Conservation (phyloP, 2,113 vertebrate species). For the Phocoena sinus region DNA sequence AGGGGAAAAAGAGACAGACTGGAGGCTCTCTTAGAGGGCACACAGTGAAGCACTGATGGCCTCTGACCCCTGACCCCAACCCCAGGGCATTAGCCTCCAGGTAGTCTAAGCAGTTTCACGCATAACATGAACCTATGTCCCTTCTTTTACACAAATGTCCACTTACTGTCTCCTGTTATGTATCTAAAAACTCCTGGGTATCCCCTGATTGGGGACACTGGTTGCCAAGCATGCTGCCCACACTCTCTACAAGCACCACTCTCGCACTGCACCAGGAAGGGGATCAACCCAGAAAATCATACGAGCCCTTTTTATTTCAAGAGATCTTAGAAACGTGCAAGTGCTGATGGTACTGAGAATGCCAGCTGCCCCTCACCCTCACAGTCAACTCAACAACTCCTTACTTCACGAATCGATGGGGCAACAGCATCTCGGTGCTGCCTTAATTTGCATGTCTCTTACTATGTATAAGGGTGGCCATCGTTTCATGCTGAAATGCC, state of each 20-base stretch:
- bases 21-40: not conserved
- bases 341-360: not conserved
- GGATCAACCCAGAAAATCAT: not conserved
- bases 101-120: not conserved
- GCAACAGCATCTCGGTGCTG: not conserved
- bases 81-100: not conserved
- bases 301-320: not conserved
- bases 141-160: not conserved
- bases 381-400: not conserved
- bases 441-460: not conserved
- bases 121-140: not conserved
- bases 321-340: not conserved
- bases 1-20: not conserved
- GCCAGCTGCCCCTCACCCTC: not conserved
- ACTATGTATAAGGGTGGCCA: too few species aligned
- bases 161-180: not conserved
- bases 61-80: not conserved
- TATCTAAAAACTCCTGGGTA: not conserved
- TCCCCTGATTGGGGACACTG: rapidly evolving
- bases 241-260: not conserved
- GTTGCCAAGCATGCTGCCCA: not conserved
- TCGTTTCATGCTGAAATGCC: not conserved
- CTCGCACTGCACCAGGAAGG: not conserved
- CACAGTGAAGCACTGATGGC: not conserved
- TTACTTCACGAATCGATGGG: rapidly evolving